These are phyloP conservation scores for Xenus cinereus DNA, from an alignment of 2,113 vertebrate species.

Conservation along the genomic window DNA sequence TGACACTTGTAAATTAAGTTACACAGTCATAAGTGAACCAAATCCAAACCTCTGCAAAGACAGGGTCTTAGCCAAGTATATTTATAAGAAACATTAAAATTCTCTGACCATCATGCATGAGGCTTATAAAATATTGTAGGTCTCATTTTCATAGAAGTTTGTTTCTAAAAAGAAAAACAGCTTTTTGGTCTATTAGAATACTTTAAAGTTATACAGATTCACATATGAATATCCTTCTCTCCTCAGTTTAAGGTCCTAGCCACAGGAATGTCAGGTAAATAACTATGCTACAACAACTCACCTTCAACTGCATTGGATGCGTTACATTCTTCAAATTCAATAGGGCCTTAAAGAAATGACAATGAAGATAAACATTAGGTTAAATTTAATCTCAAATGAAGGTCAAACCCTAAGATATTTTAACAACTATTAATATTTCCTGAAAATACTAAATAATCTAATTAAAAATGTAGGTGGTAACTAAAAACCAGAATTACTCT, in stretches of 20 bases:
- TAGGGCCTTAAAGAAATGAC: conserved; percentile 71
- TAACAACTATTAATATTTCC: neutral
- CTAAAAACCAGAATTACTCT: neutral
- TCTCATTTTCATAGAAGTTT: neutral
- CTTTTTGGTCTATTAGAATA: neutral
- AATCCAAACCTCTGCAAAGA: neutral
- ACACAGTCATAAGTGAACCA: neutral
- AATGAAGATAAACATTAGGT: neutral
- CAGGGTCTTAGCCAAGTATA: neutral
- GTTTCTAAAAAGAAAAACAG: neutral
- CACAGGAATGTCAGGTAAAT: neutral
- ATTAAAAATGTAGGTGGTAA: neutral
- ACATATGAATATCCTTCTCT: neutral
- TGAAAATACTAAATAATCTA: neutral
- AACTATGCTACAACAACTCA: conserved; percentile 44
- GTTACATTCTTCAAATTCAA: conserved; percentile 95
- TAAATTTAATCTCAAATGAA: neutral
- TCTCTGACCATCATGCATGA: neutral
- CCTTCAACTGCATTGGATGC: conserved; percentile 86
- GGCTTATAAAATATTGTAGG: neutral
- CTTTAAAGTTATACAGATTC: neutral
- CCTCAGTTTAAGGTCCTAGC: neutral
- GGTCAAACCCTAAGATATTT: neutral
- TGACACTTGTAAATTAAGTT: neutral
- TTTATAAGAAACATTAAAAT: neutral